Percentiles rank a stretch among this genome's conserved stretches.
phyloP scores from a whole-genome alignment of 1,140 invertebrate species.

The Hycleus cichorii region DNA sequence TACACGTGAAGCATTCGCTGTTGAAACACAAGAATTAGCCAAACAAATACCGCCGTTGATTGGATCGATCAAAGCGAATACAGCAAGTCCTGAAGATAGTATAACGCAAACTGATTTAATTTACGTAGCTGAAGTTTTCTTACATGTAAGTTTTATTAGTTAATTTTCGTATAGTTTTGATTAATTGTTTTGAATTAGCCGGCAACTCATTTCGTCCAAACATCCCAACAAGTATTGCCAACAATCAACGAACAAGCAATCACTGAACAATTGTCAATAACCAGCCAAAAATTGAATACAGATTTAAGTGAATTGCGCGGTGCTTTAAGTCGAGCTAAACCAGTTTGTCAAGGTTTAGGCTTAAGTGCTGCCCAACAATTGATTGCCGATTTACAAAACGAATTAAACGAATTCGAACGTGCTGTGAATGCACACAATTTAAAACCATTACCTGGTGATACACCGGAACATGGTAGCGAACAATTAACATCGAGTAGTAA shows the following conservation, averaged over 20 bases:
- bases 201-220: slow-evolving; percentile 53
- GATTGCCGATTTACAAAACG: slow-evolving; percentile 69
- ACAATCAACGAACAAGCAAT: slow-evolving; percentile 70
- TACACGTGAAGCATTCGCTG: slow-evolving; percentile 62
- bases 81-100: slow-evolving; percentile 63
- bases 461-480: slow-evolving; percentile 65
- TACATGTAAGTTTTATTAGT: slow-evolving; percentile 50
- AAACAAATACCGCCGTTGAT: slow-evolving; percentile 77
- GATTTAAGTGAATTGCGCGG: slow-evolving; percentile 69
- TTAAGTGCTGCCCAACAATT: slow-evolving; percentile 76
- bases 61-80: slow-evolving; percentile 69
- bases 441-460: slow-evolving; percentile 79
- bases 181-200: slow-evolving; percentile 20
- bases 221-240: slow-evolving; percentile 75
- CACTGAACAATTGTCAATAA: slow-evolving; percentile 52
- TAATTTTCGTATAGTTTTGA: not conserved
- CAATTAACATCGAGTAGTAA: slow-evolving; percentile 63
- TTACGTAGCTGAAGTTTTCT: slow-evolving; percentile 78
- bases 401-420: slow-evolving; percentile 72
- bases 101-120: slow-evolving; percentile 76
- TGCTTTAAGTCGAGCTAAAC: slow-evolving; percentile 73
- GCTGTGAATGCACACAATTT: slow-evolving; percentile 64
- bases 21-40: slow-evolving; percentile 67
- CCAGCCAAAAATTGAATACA: slow-evolving; percentile 65
- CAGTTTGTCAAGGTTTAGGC: slow-evolving; percentile 82